These are phyloP conservation scores for Hemitrygon akajei DNA, from an alignment of 2,797 vertebrate species.

Conservation along the genomic window DNA sequence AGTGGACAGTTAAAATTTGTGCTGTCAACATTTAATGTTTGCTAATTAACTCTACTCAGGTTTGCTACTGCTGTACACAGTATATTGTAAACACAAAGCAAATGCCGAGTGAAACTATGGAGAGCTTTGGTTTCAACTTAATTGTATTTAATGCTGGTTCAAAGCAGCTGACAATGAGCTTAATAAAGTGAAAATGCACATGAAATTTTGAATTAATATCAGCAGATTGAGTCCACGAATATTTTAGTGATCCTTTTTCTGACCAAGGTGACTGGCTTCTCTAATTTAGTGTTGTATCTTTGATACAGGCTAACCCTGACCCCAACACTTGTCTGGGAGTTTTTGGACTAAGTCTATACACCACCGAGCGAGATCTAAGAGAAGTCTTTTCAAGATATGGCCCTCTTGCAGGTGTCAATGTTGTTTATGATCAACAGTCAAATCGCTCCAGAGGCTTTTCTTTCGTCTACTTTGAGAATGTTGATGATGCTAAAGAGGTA, in stretches of 20 bases:
- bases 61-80: not conserved
- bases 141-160: not conserved
- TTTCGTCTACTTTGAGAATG: conserved; percentile 91
- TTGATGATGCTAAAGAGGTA: conserved; percentile 84
- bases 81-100: not conserved
- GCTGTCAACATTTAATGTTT: not conserved
- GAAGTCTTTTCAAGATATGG: conserved; percentile 95
- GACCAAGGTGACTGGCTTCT: not conserved
- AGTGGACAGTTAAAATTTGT: not conserved
- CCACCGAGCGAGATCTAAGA: conserved; percentile 85
- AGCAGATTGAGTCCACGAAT: not conserved
- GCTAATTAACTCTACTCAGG: not conserved
- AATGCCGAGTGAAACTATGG: not conserved
- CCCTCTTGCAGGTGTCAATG: conserved; percentile 78
- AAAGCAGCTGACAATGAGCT: not conserved
- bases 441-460: conserved; percentile 89
- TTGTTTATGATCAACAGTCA: conserved; percentile 92
- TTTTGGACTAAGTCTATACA: conserved; percentile 91
- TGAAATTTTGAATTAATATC: not conserved
- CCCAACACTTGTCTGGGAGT: conserved; percentile 90
- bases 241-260: not conserved
- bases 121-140: not conserved
- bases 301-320: conserved; percentile 80
- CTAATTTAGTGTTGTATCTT: not conserved
- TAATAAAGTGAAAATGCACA: not conserved